These are phyloP conservation scores for Drosophila recens DNA, from an alignment of 2,888 invertebrate species.

Conservation along the genomic window DNA sequence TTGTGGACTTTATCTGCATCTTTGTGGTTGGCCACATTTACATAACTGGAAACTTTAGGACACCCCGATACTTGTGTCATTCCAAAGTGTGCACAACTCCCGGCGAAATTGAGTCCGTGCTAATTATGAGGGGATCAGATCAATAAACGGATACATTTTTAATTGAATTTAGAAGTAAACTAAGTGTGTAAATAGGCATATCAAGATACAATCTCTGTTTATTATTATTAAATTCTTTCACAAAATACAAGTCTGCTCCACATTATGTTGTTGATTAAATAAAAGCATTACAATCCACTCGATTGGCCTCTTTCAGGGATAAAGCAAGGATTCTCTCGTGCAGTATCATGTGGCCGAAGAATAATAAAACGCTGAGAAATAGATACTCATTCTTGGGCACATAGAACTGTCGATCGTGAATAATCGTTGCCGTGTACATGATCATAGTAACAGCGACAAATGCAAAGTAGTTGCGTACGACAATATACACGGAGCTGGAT, in stretches of 20 bases:
- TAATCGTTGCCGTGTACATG: constrained; percentile 68
- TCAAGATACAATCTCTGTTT: constrained; percentile 2
- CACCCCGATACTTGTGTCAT: neutral
- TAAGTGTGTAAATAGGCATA: neutral
- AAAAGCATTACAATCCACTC: constrained; percentile 1
- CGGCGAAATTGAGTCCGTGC: neutral
- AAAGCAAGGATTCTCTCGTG: constrained; percentile 59
- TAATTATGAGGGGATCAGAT: neutral
- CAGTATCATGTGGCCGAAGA: constrained; percentile 64
- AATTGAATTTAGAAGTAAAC: neutral
- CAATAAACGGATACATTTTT: neutral
- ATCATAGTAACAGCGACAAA: constrained; percentile 57
- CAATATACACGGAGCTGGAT: neutral
- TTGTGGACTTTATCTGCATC: constrained; percentile 26
- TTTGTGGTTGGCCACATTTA: constrained; percentile 6
- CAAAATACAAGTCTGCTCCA: neutral
- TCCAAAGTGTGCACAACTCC: neutral
- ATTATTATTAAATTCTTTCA: constrained; percentile 5
- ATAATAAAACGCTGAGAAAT: constrained; percentile 61
- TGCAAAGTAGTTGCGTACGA: constrained; percentile 62
- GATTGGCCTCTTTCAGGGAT: constrained; percentile 2
- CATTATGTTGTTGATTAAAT: neutral
- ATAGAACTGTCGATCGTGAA: constrained; percentile 68
- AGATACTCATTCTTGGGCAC: constrained; percentile 64
- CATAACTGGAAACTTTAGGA: neutral